Base-by-base conservation (phyloP, 2,797 vertebrate species). In the Dryobates pubescens region DNA sequence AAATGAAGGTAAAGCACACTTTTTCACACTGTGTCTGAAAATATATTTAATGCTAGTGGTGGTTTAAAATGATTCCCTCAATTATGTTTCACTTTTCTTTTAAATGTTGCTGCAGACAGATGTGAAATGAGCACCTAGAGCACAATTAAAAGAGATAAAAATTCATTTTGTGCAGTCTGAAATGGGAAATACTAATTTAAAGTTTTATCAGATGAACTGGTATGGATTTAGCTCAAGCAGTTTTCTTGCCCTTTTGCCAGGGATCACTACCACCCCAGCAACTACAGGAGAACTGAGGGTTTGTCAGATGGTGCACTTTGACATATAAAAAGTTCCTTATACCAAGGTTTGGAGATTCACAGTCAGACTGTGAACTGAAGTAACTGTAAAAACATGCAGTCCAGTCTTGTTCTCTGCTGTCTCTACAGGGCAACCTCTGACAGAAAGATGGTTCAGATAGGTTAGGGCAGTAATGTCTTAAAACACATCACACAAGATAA, bases 291-390 rank as follows among this genome's bases (percentile, higher is more conserved):
- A 87, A 72, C 10, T 56, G 27, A 27, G 53, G 34, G 23, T 17
- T 83, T 78, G 72, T 83, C 88, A 90, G 59, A 53, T 79, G n/a
- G 63, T 69, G 64, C 70, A 67, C 63, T 88, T 86, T 72, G 86
- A 78, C 45, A 8, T 75, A 56, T 79, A 88, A 84, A 73, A 69
- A 81, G 26, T 54, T 68, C 36, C 30, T 29, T 88, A 89, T 75
- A 57, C 90, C 75, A 75, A 57, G n/a, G 67, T 4, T 30, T 79
- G 38, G 27, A 82, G 75, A 69, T 24, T 72, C 54, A 74, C 45
- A 80, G 19, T 13, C 47, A 82, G 49, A 54, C 29, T 89, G 78
- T 68, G 56, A 91, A 78, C 29, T 43, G 71, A 72, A 65, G 51
- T 13, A 58, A 58, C 58, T 86, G 36, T 58, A 43, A 56, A 76